Evolutionary conservation across 1,140 invertebrate genomes (phyloP).

Genomic region (Amphibalanus amphitrite): DNA sequence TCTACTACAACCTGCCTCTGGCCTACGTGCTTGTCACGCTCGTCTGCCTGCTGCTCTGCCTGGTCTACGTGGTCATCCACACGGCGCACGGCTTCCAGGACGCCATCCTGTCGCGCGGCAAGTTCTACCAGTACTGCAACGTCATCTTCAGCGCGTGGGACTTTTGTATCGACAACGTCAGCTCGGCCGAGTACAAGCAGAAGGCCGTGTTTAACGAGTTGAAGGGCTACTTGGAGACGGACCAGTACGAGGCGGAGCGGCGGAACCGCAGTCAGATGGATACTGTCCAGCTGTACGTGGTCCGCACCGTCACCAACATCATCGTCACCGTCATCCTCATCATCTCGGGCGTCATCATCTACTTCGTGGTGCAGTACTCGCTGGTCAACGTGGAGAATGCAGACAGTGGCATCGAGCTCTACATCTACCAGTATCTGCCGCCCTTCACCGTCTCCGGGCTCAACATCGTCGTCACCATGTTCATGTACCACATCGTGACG

Average conservation of each 20-base stretch:
- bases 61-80: constrained; percentile 25
- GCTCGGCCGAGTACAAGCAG: constrained; percentile 55
- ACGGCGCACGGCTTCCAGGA: constrained; percentile 23
- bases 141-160: constrained; percentile 73
- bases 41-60: constrained; percentile 42
- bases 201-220: constrained; percentile 59
- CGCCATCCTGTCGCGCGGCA: constrained; percentile 16
- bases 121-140: constrained; percentile 61
- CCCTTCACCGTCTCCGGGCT: constrained; percentile 56
- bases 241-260: constrained; percentile 41
- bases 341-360: constrained; percentile 42
- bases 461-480: constrained; percentile 45
- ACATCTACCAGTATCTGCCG: constrained; percentile 51
- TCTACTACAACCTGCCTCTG: constrained; percentile 52
- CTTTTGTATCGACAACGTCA: constrained; percentile 64
- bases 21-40: constrained; percentile 49
- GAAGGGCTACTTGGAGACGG: constrained; percentile 46
- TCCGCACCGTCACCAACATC: constrained; percentile 46
- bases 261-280: constrained; percentile 31
- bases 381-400: constrained; percentile 16
- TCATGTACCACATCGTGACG: constrained; percentile 34
- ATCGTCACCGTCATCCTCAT: constrained; percentile 42
- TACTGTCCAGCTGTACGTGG: constrained; percentile 42
- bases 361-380: constrained; percentile 43
- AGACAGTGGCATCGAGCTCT: constrained; percentile 11